Evolutionary conservation across 2,113 vertebrate genomes (phyloP), one percentile per base, ranked within the genome.

Genomic region (Salvator merianae): DNA sequence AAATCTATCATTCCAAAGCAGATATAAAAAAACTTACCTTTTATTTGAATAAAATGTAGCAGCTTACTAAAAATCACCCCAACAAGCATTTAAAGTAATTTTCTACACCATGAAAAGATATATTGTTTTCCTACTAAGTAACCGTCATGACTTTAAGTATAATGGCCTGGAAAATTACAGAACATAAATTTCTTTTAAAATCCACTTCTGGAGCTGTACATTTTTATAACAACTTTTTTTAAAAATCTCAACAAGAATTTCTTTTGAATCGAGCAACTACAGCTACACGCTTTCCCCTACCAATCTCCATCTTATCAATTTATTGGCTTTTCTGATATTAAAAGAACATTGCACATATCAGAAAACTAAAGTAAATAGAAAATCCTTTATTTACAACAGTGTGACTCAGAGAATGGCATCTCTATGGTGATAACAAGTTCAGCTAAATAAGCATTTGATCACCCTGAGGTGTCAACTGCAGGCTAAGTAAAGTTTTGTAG

Each of bases 101-200:
- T 22, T 12, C 62, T 0, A 7, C 0, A 53, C 22, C 34, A 38
- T 0, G 0, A 34, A 38, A 14, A 16, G 18, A 2, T 50, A 71
- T 47, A 30, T 50, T 34, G 28, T 53, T 53, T 9, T 13, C 10
- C 10, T 53, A 53, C n/a, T n/a, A n/a, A n/a, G n/a, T n/a, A n/a
- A n/a, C n/a, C n/a, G n/a, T n/a, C n/a, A n/a, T n/a, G n/a, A n/a
- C n/a, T n/a, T n/a, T n/a, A n/a, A n/a, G n/a, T n/a, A n/a, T n/a
- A n/a, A n/a, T n/a, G n/a, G n/a, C n/a, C n/a, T n/a, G n/a, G n/a
- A 14, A 53, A 53, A 53, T 53, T 53, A 53, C 50, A 53, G 8
- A 53, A 53, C 50, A 53, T 14, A 53, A 28, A 66, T 12, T 66
- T 32, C 20, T 32, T n/a, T 47, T 59, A 38, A 72, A 55, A 81